Evolutionary conservation across 2,888 invertebrate species (phyloP).

Genomic region (Eupithecia abbreviata): DNA sequence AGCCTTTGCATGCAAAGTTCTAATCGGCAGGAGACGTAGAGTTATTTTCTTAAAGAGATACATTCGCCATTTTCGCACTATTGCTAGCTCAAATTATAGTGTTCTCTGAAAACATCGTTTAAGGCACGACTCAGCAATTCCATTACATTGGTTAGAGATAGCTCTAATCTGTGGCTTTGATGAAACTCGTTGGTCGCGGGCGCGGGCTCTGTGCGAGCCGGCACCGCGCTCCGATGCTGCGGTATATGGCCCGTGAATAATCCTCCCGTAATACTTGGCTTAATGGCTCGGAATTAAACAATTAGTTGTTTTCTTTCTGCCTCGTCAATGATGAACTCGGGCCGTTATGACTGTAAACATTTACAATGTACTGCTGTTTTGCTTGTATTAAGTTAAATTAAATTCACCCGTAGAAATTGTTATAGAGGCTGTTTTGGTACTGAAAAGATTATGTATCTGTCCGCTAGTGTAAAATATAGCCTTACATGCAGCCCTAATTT

Average conservation of each 20-base stretch:
- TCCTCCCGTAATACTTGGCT: constrained; percentile 79
- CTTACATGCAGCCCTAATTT: neutral
- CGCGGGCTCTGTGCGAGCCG: constrained; percentile 50
- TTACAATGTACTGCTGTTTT: constrained; percentile 18
- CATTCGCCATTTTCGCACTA: neutral
- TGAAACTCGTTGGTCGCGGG: constrained; percentile 46
- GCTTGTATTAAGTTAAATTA: neutral
- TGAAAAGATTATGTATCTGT: neutral
- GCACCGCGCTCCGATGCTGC: constrained; percentile 68
- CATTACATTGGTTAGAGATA: constrained; percentile 38
- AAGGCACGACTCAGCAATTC: constrained; percentile 33
- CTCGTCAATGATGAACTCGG: constrained; percentile 72
- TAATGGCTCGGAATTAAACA: constrained; percentile 83
- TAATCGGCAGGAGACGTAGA: too few species aligned
- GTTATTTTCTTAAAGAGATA: neutral
- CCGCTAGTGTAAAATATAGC: neutral
- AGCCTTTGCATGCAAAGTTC: neutral
- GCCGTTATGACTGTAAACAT: constrained; percentile 53
- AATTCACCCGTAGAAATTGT: neutral
- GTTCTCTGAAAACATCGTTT: constrained; percentile 15
- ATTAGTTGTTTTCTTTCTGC: constrained; percentile 82
- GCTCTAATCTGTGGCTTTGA: constrained; percentile 45
- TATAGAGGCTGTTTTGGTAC: neutral
- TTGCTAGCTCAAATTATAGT: constrained; percentile 9
- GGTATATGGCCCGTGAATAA: constrained; percentile 82